These are phyloP conservation scores for Hyperoplus lanceolatus DNA, from an alignment of 2,797 vertebrate species.

Conservation along the genomic window DNA sequence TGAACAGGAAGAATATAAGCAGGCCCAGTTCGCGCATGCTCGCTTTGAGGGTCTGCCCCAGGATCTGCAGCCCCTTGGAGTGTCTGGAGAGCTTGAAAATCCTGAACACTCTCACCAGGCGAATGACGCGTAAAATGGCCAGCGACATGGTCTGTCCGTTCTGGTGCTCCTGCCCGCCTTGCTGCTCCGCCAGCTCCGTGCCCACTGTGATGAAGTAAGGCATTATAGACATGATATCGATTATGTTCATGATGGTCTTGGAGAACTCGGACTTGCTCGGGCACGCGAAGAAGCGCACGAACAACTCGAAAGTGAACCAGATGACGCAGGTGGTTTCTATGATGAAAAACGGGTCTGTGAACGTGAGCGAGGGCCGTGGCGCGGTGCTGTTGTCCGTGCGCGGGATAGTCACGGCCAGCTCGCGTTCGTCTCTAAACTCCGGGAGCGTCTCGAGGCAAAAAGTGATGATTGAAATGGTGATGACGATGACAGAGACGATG, in stretches of 20 bases:
- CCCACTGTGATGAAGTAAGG: constrained; percentile 98
- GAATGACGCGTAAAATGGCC: constrained; percentile 96
- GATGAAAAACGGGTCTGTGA: constrained; percentile 96
- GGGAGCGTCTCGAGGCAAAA: constrained; percentile 98
- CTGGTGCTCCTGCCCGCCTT: constrained; percentile 83
- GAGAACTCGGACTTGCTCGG: constrained; percentile 93
- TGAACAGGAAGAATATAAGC: constrained; percentile 98
- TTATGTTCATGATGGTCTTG: constrained; percentile 94
- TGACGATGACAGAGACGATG: constrained; percentile 96
- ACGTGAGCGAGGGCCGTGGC: constrained; percentile 83
- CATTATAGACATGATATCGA: constrained; percentile 95
- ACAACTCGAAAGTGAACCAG: constrained; percentile 97
- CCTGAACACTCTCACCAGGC: constrained; percentile 94
- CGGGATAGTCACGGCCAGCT: constrained; percentile 84
- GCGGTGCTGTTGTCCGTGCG: constrained; percentile 81
- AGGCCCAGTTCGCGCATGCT: constrained; percentile 97
- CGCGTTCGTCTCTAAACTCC: constrained; percentile 94
- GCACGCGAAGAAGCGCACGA: constrained; percentile 94
- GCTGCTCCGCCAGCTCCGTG: constrained; percentile 93
- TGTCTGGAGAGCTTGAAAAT: constrained; percentile 97
- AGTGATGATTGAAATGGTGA: constrained; percentile 97
- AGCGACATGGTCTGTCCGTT: constrained; percentile 97
- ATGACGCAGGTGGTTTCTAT: constrained; percentile 97
- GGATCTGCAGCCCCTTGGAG: constrained; percentile 96
- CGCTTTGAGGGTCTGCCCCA: constrained; percentile 95